Evolutionary conservation across 1,140 invertebrate species (phyloP).

Genomic region (Vanessa tameamea): DNA sequence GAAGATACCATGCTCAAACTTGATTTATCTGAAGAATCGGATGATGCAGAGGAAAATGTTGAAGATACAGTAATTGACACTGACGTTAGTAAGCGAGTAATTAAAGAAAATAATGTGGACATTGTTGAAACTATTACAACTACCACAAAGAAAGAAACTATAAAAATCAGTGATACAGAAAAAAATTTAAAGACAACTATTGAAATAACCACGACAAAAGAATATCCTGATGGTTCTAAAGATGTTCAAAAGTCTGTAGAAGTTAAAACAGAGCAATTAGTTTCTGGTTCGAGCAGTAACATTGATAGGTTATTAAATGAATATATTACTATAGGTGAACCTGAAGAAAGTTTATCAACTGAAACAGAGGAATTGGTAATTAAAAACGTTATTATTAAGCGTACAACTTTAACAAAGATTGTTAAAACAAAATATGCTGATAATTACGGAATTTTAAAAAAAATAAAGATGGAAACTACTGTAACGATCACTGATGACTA

Average conservation of each 20-base stretch:
- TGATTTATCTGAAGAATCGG: slow-evolving; percentile 50
- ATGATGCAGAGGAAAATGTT: slow-evolving; percentile 64
- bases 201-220: slow-evolving; percentile 73
- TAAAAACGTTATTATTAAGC: slow-evolving; percentile 61
- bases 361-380: slow-evolving; percentile 60
- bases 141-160: slow-evolving; percentile 74
- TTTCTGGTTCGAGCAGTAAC: slow-evolving; percentile 52
- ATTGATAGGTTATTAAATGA: slow-evolving; percentile 63
- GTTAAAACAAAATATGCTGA: slow-evolving; percentile 71
- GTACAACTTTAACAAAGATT: slow-evolving; percentile 62
- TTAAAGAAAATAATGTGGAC: slow-evolving; percentile 71
- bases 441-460: slow-evolving; percentile 54
- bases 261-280: slow-evolving; percentile 71
- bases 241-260: slow-evolving; percentile 74
- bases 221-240: slow-evolving; percentile 72
- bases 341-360: slow-evolving; percentile 64
- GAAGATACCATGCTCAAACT: slow-evolving; percentile 37
- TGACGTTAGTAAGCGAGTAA: slow-evolving; percentile 74
- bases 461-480: slow-evolving; percentile 70
- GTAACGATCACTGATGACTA: slow-evolving; percentile 74
- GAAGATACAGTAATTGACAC: slow-evolving; percentile 77
- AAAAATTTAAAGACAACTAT: slow-evolving; percentile 72
- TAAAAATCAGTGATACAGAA: slow-evolving; percentile 61
- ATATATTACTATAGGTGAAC: slow-evolving; percentile 53
- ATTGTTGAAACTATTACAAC: slow-evolving; percentile 77